These are phyloP conservation scores for Melanerpes formicivorus DNA, from an alignment of 2,113 vertebrate species.

Conservation along the genomic window DNA sequence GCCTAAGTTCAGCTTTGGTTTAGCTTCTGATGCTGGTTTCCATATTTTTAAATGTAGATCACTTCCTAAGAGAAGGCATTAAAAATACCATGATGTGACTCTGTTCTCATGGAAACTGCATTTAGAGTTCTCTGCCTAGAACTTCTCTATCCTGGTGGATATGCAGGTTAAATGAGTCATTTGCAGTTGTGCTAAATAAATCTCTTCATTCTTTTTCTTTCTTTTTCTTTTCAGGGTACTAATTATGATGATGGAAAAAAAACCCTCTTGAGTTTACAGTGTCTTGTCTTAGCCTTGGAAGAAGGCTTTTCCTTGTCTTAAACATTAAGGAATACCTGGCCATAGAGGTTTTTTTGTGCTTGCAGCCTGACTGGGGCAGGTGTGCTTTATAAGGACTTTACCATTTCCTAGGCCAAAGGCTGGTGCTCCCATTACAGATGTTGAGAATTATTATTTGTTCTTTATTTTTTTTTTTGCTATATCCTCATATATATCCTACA, in stretches of 20 bases:
- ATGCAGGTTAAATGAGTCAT: constrained; percentile 54
- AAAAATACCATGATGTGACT: constrained; percentile 51
- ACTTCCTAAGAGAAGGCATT: constrained; percentile 57
- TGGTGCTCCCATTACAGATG: not conserved
- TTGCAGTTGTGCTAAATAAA: constrained; percentile 61
- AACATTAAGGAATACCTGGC: not conserved
- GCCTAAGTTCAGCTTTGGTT: constrained; percentile 10
- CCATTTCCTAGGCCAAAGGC: not conserved
- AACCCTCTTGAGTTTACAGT: not conserved
- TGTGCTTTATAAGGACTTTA: not conserved
- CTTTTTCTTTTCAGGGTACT: constrained; percentile 64
- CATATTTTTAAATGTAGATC: constrained; percentile 58
- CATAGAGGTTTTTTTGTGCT: not conserved
- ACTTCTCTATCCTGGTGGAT: constrained; percentile 56
- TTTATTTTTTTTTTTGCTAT: not conserved
- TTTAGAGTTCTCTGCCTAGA: constrained; percentile 42
- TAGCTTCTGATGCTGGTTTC: constrained; percentile 40
- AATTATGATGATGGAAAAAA: constrained; percentile 60
- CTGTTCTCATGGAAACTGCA: constrained; percentile 66
- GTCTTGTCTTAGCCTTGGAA: constrained; percentile 54
- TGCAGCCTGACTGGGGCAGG: not conserved
- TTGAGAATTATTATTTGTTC: not conserved
- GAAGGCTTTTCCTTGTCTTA: constrained; percentile 8
- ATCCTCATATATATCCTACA: not conserved
- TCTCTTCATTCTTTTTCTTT: constrained; percentile 52